Conservation (phyloP, 2,113 vertebrate species). For the Ameiurus melas region DNA sequence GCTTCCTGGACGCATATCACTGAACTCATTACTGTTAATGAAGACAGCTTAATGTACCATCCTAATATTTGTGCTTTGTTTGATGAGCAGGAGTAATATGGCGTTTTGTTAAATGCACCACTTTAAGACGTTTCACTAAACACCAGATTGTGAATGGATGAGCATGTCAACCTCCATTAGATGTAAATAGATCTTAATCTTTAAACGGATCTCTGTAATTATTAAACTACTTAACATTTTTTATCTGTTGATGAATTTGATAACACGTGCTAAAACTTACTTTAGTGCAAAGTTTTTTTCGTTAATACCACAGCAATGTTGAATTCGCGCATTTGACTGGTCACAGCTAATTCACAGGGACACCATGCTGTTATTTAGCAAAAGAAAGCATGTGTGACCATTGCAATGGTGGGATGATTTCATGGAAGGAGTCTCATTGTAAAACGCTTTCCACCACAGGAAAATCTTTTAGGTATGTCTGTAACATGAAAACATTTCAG, state of each 20-base stretch:
- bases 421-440: not conserved
- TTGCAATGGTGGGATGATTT: not conserved
- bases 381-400: not conserved
- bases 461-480: not conserved
- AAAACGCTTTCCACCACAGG: not conserved
- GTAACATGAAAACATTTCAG: not conserved
- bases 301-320: not conserved
- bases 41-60: slow-evolving; percentile 35
- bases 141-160: not conserved
- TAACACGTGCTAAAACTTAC: not conserved
- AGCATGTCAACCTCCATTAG: slow-evolving; percentile 16
- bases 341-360: not conserved
- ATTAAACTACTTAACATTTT: not conserved
- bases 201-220: not conserved
- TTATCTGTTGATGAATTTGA: not conserved
- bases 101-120: slow-evolving; percentile 31
- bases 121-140: slow-evolving; percentile 19
- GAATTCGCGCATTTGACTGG: not conserved
- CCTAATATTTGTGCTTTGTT: slow-evolving; percentile 31
- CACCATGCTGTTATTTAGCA: not conserved
- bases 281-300: not conserved
- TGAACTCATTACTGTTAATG: slow-evolving; percentile 25
- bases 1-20: slow-evolving; percentile 11
- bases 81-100: slow-evolving; percentile 31
- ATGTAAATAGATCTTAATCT: not conserved